phyloP scores from a whole-genome alignment of 2,888 invertebrate genomes.

The Brachypterus glaber region DNA sequence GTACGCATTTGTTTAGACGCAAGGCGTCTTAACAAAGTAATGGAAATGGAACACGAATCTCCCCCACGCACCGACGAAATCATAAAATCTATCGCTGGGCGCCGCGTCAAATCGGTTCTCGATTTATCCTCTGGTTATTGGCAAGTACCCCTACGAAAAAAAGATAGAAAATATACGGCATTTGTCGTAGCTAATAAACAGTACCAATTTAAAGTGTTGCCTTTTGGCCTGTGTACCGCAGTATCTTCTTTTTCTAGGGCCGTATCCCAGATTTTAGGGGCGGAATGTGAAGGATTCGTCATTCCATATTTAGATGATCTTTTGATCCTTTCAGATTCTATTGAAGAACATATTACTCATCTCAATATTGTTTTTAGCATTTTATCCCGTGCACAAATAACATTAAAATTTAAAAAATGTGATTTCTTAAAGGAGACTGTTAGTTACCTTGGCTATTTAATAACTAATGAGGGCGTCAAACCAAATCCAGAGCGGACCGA shows the following conservation, averaged over 20 bases:
- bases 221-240: no score
- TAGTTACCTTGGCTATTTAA: slow-evolving; percentile 20
- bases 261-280: no score
- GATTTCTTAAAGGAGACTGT: slow-evolving; percentile 15
- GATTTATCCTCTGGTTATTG: slow-evolving; percentile 8
- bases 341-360: no score
- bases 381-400: no score
- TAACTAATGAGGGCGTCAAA: slow-evolving; percentile 15
- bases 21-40: slow-evolving; percentile 23
- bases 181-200: slow-evolving; percentile 7
- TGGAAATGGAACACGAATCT: slow-evolving; percentile 23
- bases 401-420: slow-evolving; percentile 20
- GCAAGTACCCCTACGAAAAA: slow-evolving; percentile 8
- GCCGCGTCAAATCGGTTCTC: neutral
- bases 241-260: no score
- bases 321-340: no score
- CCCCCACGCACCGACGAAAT: slow-evolving; percentile 10
- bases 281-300: no score
- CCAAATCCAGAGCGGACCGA: slow-evolving; percentile 17
- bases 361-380: no score
- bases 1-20: slow-evolving; percentile 27
- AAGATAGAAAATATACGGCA: slow-evolving; percentile 15
- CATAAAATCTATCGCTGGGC: neutral
- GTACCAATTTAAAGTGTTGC: no score
- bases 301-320: no score